A percentile compares a stretch with the other conserved stretches of the same genome.
phyloP scores from a whole-genome alignment of 2,888 invertebrate genomes.

The Eilema griseolum region DNA sequence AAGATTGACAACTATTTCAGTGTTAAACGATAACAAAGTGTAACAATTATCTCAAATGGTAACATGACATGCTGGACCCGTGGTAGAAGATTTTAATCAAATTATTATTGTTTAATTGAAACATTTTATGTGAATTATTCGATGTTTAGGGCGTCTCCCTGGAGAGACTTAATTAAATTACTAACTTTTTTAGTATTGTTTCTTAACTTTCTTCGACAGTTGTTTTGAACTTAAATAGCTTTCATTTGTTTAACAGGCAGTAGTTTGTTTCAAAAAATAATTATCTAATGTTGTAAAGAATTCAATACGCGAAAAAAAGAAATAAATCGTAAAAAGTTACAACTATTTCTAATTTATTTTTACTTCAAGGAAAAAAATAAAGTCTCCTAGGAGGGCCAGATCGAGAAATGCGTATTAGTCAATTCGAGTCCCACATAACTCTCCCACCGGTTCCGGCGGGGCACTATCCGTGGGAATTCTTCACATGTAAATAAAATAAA shows the following conservation, averaged over 20 bases:
- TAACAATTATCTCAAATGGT: background rate
- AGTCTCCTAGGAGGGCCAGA: too few relatives aligned
- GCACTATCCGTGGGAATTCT: too few relatives aligned
- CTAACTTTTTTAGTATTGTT: background rate
- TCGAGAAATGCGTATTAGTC: too few relatives aligned
- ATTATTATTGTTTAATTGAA: constrained; percentile 18
- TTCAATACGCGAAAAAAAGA: background rate
- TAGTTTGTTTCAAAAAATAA: background rate
- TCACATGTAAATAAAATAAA: too few relatives aligned
- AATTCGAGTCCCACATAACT: too few relatives aligned
- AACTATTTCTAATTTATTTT: background rate
- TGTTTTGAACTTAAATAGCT: background rate
- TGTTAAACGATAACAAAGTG: background rate
- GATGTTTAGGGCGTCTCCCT: background rate
- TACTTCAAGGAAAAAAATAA: background rate
- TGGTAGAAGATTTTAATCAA: constrained; percentile 32
- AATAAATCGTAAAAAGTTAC: background rate
- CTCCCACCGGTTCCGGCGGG: too few relatives aligned
- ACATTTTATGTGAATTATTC: constrained; percentile 29
- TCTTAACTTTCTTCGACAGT: background rate
- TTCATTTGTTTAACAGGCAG: background rate
- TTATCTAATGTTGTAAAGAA: too few relatives aligned
- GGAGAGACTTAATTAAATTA: constrained; percentile 16
- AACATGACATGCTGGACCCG: constrained; percentile 8
- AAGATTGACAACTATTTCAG: background rate